These are phyloP conservation scores for Cosmopolites sordidus DNA, from an alignment of 2,888 invertebrate genomes.

Conservation along the genomic window DNA sequence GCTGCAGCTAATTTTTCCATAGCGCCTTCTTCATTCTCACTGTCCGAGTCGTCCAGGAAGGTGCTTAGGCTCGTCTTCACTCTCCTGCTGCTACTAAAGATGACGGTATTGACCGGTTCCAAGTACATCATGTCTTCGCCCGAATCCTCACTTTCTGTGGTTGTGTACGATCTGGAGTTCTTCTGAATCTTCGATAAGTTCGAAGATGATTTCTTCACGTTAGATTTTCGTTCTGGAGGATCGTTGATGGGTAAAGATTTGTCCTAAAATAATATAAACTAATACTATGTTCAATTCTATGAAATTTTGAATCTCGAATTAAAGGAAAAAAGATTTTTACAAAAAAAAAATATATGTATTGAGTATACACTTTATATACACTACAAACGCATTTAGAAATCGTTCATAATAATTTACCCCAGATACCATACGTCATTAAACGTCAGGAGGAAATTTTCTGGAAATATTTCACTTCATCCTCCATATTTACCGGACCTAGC, in stretches of 20 bases:
- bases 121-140: constrained; percentile 48
- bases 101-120: constrained; percentile 42
- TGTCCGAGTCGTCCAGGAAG: constrained; percentile 62
- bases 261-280: constrained; percentile 34
- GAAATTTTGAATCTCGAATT: no score
- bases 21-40: constrained; percentile 66
- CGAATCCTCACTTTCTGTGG: constrained; percentile 45
- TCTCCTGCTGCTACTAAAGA: constrained; percentile 35
- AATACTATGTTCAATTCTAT: no score
- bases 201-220: constrained; percentile 24
- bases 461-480: no score
- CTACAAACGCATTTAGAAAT: no score
- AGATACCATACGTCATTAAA: no score
- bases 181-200: constrained; percentile 30
- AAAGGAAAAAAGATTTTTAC: no score
- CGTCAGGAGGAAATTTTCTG: no score
- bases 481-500: no score
- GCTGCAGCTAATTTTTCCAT: constrained; percentile 68
- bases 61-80: constrained; percentile 54
- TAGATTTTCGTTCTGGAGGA: constrained; percentile 28
- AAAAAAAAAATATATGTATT: no score
- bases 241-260: constrained; percentile 43
- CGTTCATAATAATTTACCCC: no score
- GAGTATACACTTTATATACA: no score
- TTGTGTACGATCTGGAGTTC: constrained; percentile 37